Conservation (phyloP, 2,888 invertebrate genomes). For the Prosopocoilus inquinatus region DNA sequence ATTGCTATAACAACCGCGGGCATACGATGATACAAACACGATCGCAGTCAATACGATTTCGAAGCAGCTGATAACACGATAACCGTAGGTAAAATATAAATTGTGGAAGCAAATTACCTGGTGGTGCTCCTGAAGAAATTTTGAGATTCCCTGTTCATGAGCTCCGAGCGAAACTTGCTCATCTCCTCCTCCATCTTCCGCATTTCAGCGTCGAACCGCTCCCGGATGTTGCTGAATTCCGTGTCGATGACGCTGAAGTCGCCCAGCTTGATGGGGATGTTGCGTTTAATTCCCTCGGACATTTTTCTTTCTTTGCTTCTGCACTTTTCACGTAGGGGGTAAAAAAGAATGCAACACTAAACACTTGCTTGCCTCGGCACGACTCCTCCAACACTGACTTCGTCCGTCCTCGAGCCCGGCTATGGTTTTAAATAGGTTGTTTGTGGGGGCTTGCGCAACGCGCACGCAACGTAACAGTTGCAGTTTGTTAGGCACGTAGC, state of each 20-base stretch:
- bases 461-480: neutral
- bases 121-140: conserved; percentile 88
- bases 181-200: conserved; percentile 98
- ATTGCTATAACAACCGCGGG: no score
- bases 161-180: conserved; percentile 89
- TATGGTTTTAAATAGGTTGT: conserved; percentile 44
- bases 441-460: conserved; percentile 41
- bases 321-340: neutral
- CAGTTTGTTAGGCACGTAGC: neutral
- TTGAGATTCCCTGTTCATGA: conserved; percentile 89
- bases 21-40: no score
- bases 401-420: conserved; percentile 28
- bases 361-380: neutral
- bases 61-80: no score
- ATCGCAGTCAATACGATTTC: no score
- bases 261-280: conserved; percentile 90
- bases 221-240: conserved; percentile 94
- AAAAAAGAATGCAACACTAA: neutral
- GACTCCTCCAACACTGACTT: conserved; percentile 9
- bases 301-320: conserved; percentile 54
- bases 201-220: conserved; percentile 96
- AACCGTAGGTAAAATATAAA: no score
- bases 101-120: conserved; percentile 58
- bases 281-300: conserved; percentile 83
- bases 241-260: conserved; percentile 95